Percentiles rank a stretch among this genome's conserved stretches.
These are phyloP conservation scores for Cecidostiba fungosa DNA, from an alignment of 2,888 invertebrate genomes.

Conservation along the genomic window DNA sequence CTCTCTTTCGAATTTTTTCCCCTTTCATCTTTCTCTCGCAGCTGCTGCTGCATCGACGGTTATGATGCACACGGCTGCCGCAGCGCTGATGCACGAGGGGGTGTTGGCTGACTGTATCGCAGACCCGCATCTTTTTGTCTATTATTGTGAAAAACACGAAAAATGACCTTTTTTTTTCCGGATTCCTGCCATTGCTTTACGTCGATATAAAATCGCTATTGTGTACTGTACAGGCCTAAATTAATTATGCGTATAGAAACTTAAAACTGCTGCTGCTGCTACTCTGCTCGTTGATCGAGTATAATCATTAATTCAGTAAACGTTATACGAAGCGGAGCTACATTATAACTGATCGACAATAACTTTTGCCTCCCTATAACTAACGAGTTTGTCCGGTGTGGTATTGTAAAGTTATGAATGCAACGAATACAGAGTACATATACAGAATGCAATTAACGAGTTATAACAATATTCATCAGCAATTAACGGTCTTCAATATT, in stretches of 20 bases:
- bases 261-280: too few species aligned
- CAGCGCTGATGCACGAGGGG: too few species aligned
- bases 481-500: constrained; percentile 20
- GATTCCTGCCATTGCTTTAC: too few species aligned
- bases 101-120: too few species aligned
- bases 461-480: constrained; percentile 18
- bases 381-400: not conserved
- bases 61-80: too few species aligned
- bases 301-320: not conserved
- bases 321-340: not conserved
- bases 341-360: not conserved
- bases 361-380: not conserved
- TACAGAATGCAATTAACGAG: constrained; percentile 22
- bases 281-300: not conserved
- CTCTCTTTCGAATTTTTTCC: constrained; percentile 32
- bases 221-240: too few species aligned
- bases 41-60: not conserved
- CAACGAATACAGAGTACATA: not conserved
- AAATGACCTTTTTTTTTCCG: too few species aligned
- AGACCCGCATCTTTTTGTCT: too few species aligned
- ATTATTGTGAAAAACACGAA: too few species aligned
- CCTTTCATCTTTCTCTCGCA: constrained; percentile 16
- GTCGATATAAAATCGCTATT: too few species aligned
- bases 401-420: not conserved
- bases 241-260: too few species aligned